Percentiles rank a stretch among this genome's conserved stretches.
phyloP scores from a whole-genome alignment of 2,888 invertebrate genomes.

The Nymphalis polychloros region DNA sequence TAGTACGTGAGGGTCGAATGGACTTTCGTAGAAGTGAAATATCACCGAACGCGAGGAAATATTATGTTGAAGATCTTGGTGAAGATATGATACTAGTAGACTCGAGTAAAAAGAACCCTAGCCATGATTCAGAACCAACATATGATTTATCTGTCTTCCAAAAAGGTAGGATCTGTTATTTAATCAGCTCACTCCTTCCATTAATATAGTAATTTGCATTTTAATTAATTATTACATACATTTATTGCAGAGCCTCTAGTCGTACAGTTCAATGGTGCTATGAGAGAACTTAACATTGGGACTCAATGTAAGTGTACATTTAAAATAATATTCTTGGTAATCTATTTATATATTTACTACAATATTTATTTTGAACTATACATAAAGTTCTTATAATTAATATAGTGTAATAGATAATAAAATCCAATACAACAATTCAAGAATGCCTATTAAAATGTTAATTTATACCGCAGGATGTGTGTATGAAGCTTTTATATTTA shows the following conservation, averaged over 20 bases:
- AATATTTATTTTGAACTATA: no score
- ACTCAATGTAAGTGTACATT: constrained; percentile 56
- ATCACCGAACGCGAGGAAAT: constrained; percentile 54
- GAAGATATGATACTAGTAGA: constrained; percentile 70
- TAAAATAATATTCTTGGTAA: no score
- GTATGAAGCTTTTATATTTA: constrained; percentile 44
- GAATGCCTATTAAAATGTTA: constrained; percentile 61
- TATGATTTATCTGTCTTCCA: constrained; percentile 54
- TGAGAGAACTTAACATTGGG: constrained; percentile 59
- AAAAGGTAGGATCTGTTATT: constrained; percentile 54
- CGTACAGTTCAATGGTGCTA: constrained; percentile 71
- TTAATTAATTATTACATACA: constrained; percentile 14
- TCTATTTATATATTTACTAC: no score
- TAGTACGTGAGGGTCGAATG: constrained; percentile 54
- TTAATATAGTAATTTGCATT: constrained; percentile 1
- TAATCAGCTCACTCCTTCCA: not conserved
- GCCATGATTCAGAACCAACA: constrained; percentile 50
- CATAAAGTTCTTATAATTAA: not conserved
- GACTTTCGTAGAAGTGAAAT: constrained; percentile 45
- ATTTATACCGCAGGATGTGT: constrained; percentile 57
- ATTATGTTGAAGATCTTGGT: constrained; percentile 68
- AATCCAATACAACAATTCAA: constrained; percentile 30
- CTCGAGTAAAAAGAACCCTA: constrained; percentile 63
- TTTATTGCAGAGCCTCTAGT: constrained; percentile 63
- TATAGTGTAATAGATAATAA: not conserved